Evolutionary conservation across 2,888 invertebrate species (phyloP), one percentile per base, ranked within the genome.

Genomic region (Drosophila mimica): DNA sequence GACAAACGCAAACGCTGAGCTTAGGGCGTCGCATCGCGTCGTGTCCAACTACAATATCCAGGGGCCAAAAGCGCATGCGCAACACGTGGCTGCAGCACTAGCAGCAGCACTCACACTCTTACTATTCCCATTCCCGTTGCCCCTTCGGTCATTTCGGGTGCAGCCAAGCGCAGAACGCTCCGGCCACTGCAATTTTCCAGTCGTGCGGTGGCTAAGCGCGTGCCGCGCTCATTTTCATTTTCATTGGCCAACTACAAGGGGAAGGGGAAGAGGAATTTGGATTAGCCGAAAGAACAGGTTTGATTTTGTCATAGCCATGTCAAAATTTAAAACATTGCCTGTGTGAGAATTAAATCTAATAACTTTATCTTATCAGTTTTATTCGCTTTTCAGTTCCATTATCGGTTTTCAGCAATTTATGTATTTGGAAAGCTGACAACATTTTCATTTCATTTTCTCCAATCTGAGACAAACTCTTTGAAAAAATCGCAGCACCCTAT

Each of bases 151-250:
- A 46, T 57, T 52, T 66, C 64, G 70, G 57, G 81, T 70, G 78
- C 87, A 88, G 77, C 81, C 79, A 82, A 79, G 72, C 86, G 72
- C 54, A 53, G 36, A 65, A 61, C 54, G 71, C 76, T 69, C 57
- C 31, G 66, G 66, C 84, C 79, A 84, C 77, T 81, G 82, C 88
- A 86, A 86, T 86, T 86, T 86, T 88, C 85, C 78, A 88, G 85
- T 86, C 85, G 89, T 86, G 85, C 90, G 80, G 76, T 83, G 57
- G 72, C 83, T 56, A 62, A 88, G 83, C 87, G 87, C 87, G 90
- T 90, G 87, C 90, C 90, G 79, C 51, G 90, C 87, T 90, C 83
- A 86, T 90, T 90, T 90, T 87, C 90, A 81, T 86, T 88, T 81
- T 81, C 83, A 83, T 89, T 87, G 83, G 49, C 46, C 61, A 63